Evolutionary conservation across 1,140 invertebrate species (phyloP), one percentile per base, ranked within the genome.

Genomic region (Lordiphosa mommai): DNA sequence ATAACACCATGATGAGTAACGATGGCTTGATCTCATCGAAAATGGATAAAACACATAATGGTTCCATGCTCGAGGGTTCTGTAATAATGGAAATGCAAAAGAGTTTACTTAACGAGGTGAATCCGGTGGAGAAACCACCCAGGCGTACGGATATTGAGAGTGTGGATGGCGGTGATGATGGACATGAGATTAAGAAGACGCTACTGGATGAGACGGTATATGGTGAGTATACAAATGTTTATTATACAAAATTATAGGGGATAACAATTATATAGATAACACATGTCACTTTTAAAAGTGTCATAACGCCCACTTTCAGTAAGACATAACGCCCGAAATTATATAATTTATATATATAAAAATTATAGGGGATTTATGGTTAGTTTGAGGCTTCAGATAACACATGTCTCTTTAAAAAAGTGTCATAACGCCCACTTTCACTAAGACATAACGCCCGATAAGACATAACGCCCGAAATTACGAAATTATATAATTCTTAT

Each of bases 121-220:
- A 96, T 89, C 94, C 95, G 0, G 93, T 95, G 0, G 92, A 94
- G 29, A 96, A 96, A 69, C 94, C 94, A 1, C 93, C 94, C 0
- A 89, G 94, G 12, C 89, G 93, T 50, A 93, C 93, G n/a, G 92
- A 92, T 30, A 91, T 93, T 14, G 91, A 93, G 1, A 93, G 93
- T 0, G 91, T 93, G 9, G 93, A 92, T 32, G 93, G 92, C 1
- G 92, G 92, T 4, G 95, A 94, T 0, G 94, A 96, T 88, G 93
- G 94, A 86, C 94, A 93, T 12, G 94, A 95, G 86, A 90, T 94
- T 16, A 95, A 95, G 79, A 92, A 94, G 68, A 95, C 93, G 33
- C 89, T 95, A 23, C 91, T 95, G 53, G 94, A 95, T 73, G 92
- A 92, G 71, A 94, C 93, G 50, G 91, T 93, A 58, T 94, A 93